phyloP scores from a whole-genome alignment of 2,888 invertebrate species.

The Dendrolimus pini region DNA sequence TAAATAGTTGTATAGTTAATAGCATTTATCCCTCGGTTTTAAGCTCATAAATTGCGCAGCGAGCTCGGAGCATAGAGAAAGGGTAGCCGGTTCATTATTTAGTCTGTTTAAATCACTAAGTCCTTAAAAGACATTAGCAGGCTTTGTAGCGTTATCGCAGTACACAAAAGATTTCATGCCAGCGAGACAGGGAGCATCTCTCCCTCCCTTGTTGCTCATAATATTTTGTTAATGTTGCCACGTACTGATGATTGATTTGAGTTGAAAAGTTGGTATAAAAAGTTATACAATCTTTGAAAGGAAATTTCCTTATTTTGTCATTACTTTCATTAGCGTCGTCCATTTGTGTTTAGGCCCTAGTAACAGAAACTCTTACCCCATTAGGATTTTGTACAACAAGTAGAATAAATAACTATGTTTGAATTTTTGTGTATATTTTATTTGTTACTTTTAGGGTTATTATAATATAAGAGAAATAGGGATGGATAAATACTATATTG shows the following conservation, averaged over 20 bases:
- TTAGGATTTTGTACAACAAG: too few relatives aligned
- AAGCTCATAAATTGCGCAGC: constrained; percentile 58
- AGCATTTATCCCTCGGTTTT: constrained; percentile 34
- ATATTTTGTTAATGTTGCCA: constrained; percentile 37
- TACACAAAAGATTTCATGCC: constrained; percentile 68
- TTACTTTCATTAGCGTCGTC: constrained; percentile 5
- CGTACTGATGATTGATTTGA: constrained; percentile 6
- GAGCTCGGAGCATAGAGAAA: constrained; percentile 33
- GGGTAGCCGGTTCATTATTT: constrained; percentile 72
- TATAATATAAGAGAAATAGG: too few relatives aligned
- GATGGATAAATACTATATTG: too few relatives aligned
- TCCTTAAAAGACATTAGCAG: constrained; percentile 75
- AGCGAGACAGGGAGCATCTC: constrained; percentile 34
- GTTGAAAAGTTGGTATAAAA: neutral
- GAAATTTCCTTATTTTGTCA: neutral
- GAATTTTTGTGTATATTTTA: too few relatives aligned
- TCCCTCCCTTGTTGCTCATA: constrained; percentile 48
- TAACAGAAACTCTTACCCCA: too few relatives aligned
- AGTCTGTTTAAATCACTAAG: constrained; percentile 77
- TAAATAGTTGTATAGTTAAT: constrained; percentile 2
- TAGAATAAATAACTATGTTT: too few relatives aligned
- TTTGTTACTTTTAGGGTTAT: too few relatives aligned
- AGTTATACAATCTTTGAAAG: too few relatives aligned
- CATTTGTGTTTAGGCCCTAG: neutral
- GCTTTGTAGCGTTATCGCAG: constrained; percentile 72